Base-by-base conservation (phyloP, 1,140 invertebrate genomes). In the Drosophila dunni region DNA sequence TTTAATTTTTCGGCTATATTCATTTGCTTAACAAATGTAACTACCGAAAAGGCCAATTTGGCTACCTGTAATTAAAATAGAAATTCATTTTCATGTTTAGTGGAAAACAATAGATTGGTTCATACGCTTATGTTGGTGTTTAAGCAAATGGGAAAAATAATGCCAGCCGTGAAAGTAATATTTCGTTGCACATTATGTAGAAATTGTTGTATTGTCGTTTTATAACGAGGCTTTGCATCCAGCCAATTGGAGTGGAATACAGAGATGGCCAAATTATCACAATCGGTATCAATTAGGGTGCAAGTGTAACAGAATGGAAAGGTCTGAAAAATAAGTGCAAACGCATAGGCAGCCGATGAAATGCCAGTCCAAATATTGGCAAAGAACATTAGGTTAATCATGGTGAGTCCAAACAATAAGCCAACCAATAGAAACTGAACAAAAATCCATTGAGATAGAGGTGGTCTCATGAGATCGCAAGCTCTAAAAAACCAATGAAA, bases 241-340 rank as follows among this genome's bases (percentile, higher is more conserved):
- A 64, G 0, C 82, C 82, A 86, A 11, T 75, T 44, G 0, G 82
- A 78, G 1, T 86, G 70, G 6, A 85, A 86, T 36, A 85, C 45
- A 0, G 70, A 33, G 9, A 45, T 3, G 0, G 65, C 17, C 1
- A 85, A 29, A 6, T 17, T 20, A 11, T 86, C 56, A 20, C 78
- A 86, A 4, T 85, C 82, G 10, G 40, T 3, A 0, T 13, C 33
- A 3, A 86, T 69, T 7, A 78, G 10, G n/a, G 85, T 84, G 34
- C 78, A 86, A 0, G 42, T 67, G n/a, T 45, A 85, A 1, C 66
- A 75, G 36, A 85, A 85, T 0, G 82, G 82, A 50, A 86, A 85
- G 0, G 82, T 81, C 40, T 85, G 70, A 2, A 50, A n/a, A 4
- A 68, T 42, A 0, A 86, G 17, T 0, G 50, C 70, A 6, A 44